Base-by-base conservation (phyloP, 1,140 invertebrate genomes). In the Mylabris phalerata region DNA sequence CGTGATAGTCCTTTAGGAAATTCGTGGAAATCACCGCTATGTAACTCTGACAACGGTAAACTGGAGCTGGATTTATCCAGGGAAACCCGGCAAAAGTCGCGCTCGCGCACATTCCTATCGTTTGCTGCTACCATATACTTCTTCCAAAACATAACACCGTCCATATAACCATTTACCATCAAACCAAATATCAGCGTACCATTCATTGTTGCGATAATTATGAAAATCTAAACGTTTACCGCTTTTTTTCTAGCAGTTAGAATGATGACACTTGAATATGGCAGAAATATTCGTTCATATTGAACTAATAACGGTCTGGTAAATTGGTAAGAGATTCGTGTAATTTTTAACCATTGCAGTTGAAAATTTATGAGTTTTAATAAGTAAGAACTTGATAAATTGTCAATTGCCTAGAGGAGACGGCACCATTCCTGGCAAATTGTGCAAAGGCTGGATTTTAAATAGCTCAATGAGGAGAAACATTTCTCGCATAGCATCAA, bases 61-160 rank as follows among this genome's bases (percentile, higher is more conserved):
- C 64, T 66, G 64, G 64, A 63, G 61, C 64, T 66, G 51, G 61
- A 63, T 63, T 60, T 57, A 61, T 66, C 64, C 57, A 57, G 60
- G 63, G 60, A 62, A 62, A 55, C 58, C 57, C 58, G 57, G 60
- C 52, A 63, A 60, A 55, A 56, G 50, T 58, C 50, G 60, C 63
- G 63, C 60, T 59, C 27, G 61, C 61, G 65, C 63, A 67, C 11
- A 48, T 32, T 32, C 32, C 39, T 9, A 11, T 5, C 9, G 25
- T 32, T 10, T 45, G 4, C 26, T 43, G 51, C 25, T 44, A 55
- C 11, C 10, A 38, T 10, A 24, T 40, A 19, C 40, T 43, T 24
- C 13, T 25, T 3, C 50, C 40, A 32, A 32, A 32, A 32, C 32
- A 32, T 7, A 5, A 32, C 7, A 32, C 7, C 32, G 3, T 32